Evolutionary conservation across 2,797 vertebrate species (phyloP).

Genomic region (Galagoides demidoff): DNA sequence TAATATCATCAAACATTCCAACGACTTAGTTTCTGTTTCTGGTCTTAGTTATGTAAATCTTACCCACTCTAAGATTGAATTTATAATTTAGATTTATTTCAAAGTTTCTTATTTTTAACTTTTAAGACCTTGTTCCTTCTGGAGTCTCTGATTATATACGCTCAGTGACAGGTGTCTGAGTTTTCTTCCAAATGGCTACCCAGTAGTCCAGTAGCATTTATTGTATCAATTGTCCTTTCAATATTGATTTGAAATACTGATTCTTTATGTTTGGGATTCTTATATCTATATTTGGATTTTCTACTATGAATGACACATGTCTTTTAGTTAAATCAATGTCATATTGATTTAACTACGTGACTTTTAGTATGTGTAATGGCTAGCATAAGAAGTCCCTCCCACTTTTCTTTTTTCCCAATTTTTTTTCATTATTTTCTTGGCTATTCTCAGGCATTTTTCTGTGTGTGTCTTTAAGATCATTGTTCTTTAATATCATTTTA

Average conservation of each 20-base stretch:
- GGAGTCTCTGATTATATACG: not conserved
- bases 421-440: not conserved
- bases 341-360: not conserved
- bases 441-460: not conserved
- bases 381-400: not conserved
- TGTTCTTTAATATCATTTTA: conserved; percentile 3
- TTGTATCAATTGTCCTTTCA: not conserved
- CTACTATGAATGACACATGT: not conserved
- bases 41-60: not conserved
- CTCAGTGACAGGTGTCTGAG: not conserved
- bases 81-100: conserved; percentile 9
- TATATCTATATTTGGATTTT: not conserved
- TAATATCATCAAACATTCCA: not conserved
- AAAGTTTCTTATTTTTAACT: not conserved
- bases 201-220: not conserved
- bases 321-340: not conserved
- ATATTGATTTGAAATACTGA: not conserved
- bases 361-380: not conserved
- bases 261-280: conserved; percentile 8
- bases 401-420: not conserved
- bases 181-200: not conserved
- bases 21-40: not conserved
- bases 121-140: not conserved
- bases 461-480: not conserved
- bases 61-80: not conserved